phyloP scores from a whole-genome alignment of 1,140 invertebrate genomes.

The Agrilus planipennis region DNA sequence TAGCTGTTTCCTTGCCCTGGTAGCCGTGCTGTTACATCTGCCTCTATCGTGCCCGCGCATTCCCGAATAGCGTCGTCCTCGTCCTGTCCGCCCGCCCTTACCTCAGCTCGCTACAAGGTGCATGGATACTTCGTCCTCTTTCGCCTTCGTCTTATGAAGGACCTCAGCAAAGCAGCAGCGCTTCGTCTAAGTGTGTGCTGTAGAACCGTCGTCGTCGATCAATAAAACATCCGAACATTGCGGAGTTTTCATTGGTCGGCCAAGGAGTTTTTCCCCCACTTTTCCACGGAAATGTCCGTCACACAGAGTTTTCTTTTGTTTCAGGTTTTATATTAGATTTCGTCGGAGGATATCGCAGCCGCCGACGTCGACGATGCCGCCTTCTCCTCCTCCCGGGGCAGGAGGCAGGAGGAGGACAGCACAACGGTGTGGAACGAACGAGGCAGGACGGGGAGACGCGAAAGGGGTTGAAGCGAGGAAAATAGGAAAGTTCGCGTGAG shows the following conservation, averaged over 20 bases:
- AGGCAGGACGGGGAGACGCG: slow-evolving; percentile 2
- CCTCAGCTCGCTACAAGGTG: too few relatives aligned
- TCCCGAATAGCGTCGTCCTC: too few relatives aligned
- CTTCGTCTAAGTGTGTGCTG: too few relatives aligned
- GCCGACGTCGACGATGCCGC: neutral
- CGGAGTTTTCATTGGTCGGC: slow-evolving; percentile 25
- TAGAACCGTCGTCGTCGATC: too few relatives aligned
- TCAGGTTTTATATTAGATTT: slow-evolving; percentile 27
- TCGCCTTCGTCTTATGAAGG: too few relatives aligned
- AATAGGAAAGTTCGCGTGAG: neutral
- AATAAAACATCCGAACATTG: slow-evolving; percentile 27
- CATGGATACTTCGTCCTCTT: too few relatives aligned
- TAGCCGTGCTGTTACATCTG: too few relatives aligned
- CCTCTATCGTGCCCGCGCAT: too few relatives aligned
- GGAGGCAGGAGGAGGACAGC: neutral
- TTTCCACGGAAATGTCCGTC: slow-evolving; percentile 27
- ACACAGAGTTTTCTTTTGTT: slow-evolving; percentile 28
- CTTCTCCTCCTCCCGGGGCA: slow-evolving; percentile 5
- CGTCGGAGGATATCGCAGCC: slow-evolving; percentile 9
- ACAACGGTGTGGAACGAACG: neutral
- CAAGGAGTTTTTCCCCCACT: slow-evolving; percentile 28
- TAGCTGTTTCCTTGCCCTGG: too few relatives aligned
- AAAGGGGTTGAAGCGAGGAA: neutral
- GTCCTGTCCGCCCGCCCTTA: too few relatives aligned
- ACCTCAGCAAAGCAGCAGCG: too few relatives aligned